phyloP scores from a whole-genome alignment of 2,797 vertebrate species.

The Gila robusta region DNA sequence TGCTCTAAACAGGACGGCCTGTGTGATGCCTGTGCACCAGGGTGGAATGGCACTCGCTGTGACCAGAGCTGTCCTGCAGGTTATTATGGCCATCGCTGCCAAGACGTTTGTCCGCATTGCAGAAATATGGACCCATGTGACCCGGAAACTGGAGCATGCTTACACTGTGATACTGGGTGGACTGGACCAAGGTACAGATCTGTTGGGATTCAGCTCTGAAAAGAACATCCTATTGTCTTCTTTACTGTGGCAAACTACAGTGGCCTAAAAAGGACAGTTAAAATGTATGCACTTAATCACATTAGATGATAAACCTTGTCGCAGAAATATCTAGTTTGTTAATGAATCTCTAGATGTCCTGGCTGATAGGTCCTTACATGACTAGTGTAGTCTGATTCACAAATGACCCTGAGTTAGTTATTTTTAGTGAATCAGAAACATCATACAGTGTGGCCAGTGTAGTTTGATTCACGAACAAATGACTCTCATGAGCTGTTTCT shows the following conservation, averaged over 20 bases:
- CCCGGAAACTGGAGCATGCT: constrained; percentile 82
- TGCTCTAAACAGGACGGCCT: constrained; percentile 84
- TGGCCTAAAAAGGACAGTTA: neutral
- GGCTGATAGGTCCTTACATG: neutral
- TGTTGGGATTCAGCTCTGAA: constrained; percentile 1
- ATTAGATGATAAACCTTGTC: neutral
- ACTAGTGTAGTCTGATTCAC: neutral
- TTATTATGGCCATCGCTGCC: constrained; percentile 84
- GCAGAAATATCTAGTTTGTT: neutral
- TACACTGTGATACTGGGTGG: constrained; percentile 86
- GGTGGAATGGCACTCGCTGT: constrained; percentile 91
- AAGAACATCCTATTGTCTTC: neutral
- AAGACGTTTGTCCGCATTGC: constrained; percentile 84
- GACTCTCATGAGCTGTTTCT: neutral
- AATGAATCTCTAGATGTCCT: neutral
- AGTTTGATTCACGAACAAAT: neutral
- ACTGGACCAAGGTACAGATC: constrained; percentile 82
- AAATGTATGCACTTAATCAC: neutral
- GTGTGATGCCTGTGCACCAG: constrained; percentile 85
- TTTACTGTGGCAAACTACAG: neutral
- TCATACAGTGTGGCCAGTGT: neutral
- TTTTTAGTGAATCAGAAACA: neutral
- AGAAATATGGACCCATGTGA: constrained; percentile 80
- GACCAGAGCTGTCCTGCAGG: constrained; percentile 80
- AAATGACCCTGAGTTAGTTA: neutral